Conservation (phyloP, 2,113 vertebrate genomes). For the Sciurus niger region DNA sequence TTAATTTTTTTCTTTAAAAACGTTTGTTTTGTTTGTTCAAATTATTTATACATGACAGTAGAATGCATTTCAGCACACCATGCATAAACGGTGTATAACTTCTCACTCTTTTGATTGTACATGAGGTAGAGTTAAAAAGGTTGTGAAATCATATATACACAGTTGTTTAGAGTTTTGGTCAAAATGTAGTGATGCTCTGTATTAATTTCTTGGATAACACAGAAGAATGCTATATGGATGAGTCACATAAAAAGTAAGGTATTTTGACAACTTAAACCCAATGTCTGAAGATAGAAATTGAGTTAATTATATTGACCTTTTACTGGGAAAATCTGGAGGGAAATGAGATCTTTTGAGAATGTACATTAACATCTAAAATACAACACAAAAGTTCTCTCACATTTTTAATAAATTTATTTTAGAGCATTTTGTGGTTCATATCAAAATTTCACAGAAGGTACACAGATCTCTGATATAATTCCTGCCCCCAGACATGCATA, state of each 20-base stretch:
- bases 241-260: neutral
- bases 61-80: too few relatives aligned
- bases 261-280: constrained; percentile 15
- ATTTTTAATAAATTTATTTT: neutral
- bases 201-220: constrained; percentile 33
- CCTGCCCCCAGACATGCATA: rapidly evolving
- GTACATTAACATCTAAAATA: neutral
- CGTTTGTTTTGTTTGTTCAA: too few relatives aligned
- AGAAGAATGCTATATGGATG: neutral
- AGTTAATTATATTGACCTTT: constrained; percentile 57
- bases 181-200: neutral
- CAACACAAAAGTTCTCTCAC: neutral
- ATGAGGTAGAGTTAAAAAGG: too few relatives aligned
- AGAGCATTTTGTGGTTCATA: neutral
- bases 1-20: too few relatives aligned
- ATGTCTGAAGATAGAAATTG: constrained; percentile 43
- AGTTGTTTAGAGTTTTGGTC: neutral
- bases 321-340: neutral
- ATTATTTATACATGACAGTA: too few relatives aligned
- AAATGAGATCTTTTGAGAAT: constrained; percentile 30
- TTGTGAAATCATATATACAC: neutral
- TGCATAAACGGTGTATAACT: too few relatives aligned
- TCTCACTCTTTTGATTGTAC: too few relatives aligned
- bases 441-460: neutral
- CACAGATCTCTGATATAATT: neutral